Conservation (phyloP, 2,888 invertebrate species). For the Pseudoips prasinana region DNA sequence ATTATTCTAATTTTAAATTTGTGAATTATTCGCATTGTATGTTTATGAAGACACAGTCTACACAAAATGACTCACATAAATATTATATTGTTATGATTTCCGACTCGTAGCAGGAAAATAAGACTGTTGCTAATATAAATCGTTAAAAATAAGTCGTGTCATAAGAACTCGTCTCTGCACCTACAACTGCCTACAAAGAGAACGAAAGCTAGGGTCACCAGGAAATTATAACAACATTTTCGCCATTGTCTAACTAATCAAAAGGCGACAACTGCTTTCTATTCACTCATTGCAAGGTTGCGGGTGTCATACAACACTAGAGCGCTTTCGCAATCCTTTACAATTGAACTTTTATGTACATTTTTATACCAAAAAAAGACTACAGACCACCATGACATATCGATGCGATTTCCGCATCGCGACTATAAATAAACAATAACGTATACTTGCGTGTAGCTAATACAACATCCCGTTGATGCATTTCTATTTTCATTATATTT, state of each 20-base stretch:
- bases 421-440: constrained; percentile 75
- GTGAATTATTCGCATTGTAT: no score
- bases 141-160: constrained; percentile 9
- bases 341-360: constrained; percentile 64
- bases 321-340: constrained; percentile 69
- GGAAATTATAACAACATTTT: constrained; percentile 57
- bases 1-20: no score
- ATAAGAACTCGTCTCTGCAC: no score
- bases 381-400: constrained; percentile 69
- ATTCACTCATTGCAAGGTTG: constrained; percentile 70
- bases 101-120: constrained; percentile 19
- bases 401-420: constrained; percentile 68
- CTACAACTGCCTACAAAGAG: constrained; percentile 7
- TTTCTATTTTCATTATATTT: constrained; percentile 59
- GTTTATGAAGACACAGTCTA: no score
- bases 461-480: constrained; percentile 52
- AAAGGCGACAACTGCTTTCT: constrained; percentile 68
- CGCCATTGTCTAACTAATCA: constrained; percentile 61
- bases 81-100: constrained; percentile 4
- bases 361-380: constrained; percentile 68
- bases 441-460: constrained; percentile 57
- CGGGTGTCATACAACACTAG: constrained; percentile 66
- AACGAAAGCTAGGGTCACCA: constrained; percentile 34
- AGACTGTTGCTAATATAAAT: constrained; percentile 7
- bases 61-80: constrained; percentile 5